Base-by-base conservation (phyloP, 2,113 vertebrate species). In the Camelus bactrianus region DNA sequence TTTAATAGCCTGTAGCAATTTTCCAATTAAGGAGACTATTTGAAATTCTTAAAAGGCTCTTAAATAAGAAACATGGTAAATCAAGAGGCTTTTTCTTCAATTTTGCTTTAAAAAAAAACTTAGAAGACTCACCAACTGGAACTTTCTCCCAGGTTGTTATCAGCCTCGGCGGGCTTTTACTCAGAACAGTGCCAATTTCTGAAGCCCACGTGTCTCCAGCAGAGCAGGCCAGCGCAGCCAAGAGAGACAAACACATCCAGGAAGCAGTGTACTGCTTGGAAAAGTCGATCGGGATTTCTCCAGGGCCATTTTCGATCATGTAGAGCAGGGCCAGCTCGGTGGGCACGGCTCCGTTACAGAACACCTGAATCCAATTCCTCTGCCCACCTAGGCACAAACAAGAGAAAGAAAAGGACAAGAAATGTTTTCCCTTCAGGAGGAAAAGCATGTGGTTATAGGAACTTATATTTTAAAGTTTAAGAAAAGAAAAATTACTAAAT, bases 131-230 rank as follows among this genome's bases (percentile, higher is more conserved):
- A 99, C 99, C 99, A 97, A 99, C 96, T 50, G 99, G 99, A 94
- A 99, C 99, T 92, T 99, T 98, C 96, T 99, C 97, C 99, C 99
- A 99, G 20, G 99, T 99, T 94, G 99, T 99, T 98, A 99, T 99
- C 88, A 99, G 99, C 65, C 99, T 98, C 15, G 99, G 99, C 15
- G 98, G 93, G 87, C 98, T 99, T 98, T 98, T 98, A 98, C 99
- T 99, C 79, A 99, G 98, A 73, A 99, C 98, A 0, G 99, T 99
- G 52, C 99, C 99, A 82, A 99, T 99, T 97, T 99, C 99, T 6
- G 99, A 99, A 82, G 99, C 99, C 99, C 99, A 99, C 0, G 99
- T 99, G 95, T 99, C 99, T 46, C 99, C 99, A 22, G 99, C 97
- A 97, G 98, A 99, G 98, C 99, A 99, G 6, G 99, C 99, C 77